Percentiles rank a stretch among this genome's conserved stretches.
Evolutionary conservation across 2,113 vertebrate genomes (phyloP).

Genomic region (Poicephalus gulielmi): DNA sequence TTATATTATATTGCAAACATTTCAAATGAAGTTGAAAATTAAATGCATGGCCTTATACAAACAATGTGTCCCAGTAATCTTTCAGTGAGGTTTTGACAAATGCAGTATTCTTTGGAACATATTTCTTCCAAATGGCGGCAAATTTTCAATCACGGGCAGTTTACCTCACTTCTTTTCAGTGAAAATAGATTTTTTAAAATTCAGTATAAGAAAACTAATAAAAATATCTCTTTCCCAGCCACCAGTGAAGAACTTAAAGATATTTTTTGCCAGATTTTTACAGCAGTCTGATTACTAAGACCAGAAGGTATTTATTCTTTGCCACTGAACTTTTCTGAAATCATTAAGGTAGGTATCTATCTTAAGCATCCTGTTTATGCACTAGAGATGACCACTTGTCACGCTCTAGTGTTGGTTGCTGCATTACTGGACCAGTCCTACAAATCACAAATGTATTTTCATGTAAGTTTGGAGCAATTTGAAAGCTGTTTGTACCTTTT

Average conservation of each 20-base stretch:
- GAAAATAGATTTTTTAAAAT: neutral
- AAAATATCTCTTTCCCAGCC: neutral
- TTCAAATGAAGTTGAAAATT: neutral
- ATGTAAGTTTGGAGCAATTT: neutral
- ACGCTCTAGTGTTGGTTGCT: neutral
- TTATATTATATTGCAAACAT: neutral
- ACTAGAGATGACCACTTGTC: neutral
- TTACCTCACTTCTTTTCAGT: neutral
- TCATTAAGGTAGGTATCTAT: neutral
- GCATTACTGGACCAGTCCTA: neutral
- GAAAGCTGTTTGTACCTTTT: neutral
- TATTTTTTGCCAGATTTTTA: neutral
- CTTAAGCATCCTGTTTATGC: neutral
- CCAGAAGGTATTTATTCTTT: neutral
- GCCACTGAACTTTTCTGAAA: neutral
- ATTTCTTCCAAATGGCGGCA: neutral
- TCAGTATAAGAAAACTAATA: neutral
- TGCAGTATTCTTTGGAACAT: neutral
- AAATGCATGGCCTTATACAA: neutral
- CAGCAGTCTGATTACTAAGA: neutral
- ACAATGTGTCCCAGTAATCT: neutral
- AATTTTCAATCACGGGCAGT: neutral
- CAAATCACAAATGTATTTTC: neutral
- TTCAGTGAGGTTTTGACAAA: neutral
- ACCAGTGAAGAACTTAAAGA: neutral